Base-by-base conservation (phyloP, 2,888 invertebrate species). In the Cryptophagus acutangulus region DNA sequence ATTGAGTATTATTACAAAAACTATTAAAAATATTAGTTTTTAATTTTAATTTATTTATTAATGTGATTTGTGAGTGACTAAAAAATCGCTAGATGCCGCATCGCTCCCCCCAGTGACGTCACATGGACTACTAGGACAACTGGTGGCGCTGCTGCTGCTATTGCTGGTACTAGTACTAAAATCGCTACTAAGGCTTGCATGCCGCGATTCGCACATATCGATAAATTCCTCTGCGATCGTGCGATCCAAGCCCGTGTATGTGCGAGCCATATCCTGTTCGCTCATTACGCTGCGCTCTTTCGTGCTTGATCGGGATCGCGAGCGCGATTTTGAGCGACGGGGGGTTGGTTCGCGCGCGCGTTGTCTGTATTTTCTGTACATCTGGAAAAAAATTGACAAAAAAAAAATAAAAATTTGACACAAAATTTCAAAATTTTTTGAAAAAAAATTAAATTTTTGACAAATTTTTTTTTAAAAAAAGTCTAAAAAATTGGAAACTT, bases 171-270 rank as follows among this genome's bases (percentile, higher is more conserved):
- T 45, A 44, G 46, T 50, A 35, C 51, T 53, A 33, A 52, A 55
- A 34, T 59, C 58, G 45, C 64, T 65, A 47, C 63, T 60, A 16
- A 65, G 51, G 46, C 62, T 64, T 40, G 57, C 60, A 12, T 77
- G 69, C 54, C 69, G 74, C 62, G 74, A 74, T 61, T 78, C 77
- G 59, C 77, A 78, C 36, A 76, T 77, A 33, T 77, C 76, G 51
- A 79, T 79, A 63, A 78, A 79, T 65, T 79, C 77, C 61, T 79
- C 79, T 8, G 79, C 79, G 59, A 79, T 78, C 3, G 75, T 70
- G 49, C 78, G 74, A 62, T 79, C 79, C 20, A 78, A 67, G 1
- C 78, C 79, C 1, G 79, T 79, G 63, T 79, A 79, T 0, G 78
- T 78, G 45, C 72, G 67, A 52, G 74, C 75, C 18, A 78, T 73